phyloP scores from a whole-genome alignment of 1,140 invertebrate species.

The Trachymyrmex cornetzi region DNA sequence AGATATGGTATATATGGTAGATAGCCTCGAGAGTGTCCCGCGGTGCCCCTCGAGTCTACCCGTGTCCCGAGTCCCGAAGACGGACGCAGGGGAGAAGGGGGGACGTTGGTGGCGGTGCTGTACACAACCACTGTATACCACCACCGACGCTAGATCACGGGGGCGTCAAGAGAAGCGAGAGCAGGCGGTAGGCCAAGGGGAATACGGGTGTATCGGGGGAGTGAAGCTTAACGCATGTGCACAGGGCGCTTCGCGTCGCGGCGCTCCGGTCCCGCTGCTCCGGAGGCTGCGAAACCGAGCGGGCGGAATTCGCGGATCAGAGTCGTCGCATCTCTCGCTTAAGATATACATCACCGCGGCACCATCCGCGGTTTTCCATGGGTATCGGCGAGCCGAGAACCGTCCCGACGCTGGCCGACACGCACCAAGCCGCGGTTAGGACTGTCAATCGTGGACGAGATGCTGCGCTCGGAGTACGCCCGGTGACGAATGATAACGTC shows the following conservation, averaged over 20 bases:
- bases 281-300: conserved; percentile 85
- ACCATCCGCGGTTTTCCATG: conserved; percentile 72
- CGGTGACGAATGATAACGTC: conserved; percentile 71
- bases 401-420: conserved; percentile 73
- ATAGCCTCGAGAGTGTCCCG: conserved; percentile 44
- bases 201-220: conserved; percentile 71
- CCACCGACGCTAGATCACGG: conserved; percentile 79
- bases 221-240: conserved; percentile 86
- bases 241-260: conserved; percentile 85
- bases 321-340: conserved; percentile 85
- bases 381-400: conserved; percentile 72
- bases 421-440: conserved; percentile 31
- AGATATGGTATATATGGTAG: conserved; percentile 68
- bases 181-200: conserved; percentile 56
- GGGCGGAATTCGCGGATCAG: conserved; percentile 85
- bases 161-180: conserved; percentile 76
- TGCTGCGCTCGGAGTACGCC: conserved; percentile 52
- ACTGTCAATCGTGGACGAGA: conserved; percentile 58
- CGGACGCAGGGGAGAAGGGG: conserved; percentile 54
- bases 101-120: conserved; percentile 29
- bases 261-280: conserved; percentile 83
- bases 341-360: conserved; percentile 79
- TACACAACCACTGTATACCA: conserved; percentile 77
- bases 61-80: conserved; percentile 40
- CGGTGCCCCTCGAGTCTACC: conserved; percentile 47